Percentiles rank a stretch among this genome's conserved stretches.
These are phyloP conservation scores for Larimichthys crocea DNA, from an alignment of 2,113 vertebrate genomes.

Conservation along the genomic window DNA sequence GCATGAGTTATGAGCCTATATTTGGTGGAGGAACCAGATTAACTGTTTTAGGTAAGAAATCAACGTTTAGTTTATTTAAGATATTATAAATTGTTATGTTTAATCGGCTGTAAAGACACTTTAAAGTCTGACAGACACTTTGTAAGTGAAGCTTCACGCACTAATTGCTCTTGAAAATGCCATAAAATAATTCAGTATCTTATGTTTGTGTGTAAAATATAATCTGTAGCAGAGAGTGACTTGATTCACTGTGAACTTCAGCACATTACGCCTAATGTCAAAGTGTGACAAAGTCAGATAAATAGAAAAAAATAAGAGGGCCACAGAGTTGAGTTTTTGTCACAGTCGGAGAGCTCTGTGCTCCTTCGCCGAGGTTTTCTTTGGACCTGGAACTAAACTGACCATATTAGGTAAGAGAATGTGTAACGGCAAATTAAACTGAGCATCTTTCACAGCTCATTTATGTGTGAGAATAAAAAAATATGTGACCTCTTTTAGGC, in stretches of 20 bases:
- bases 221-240: neutral
- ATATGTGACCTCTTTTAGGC: too few relatives aligned
- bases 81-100: neutral
- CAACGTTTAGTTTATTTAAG: neutral
- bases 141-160: too few relatives aligned
- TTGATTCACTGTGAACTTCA: neutral
- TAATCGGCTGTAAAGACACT: neutral
- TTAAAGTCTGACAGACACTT: neutral
- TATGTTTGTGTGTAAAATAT: neutral
- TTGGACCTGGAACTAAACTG: constrained; percentile 68
- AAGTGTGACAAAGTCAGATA: neutral
- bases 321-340: neutral
- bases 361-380: neutral
- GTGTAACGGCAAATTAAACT: neutral
- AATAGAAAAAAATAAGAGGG: neutral
- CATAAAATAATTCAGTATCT: neutral
- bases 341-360: neutral
- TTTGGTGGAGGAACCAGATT: neutral
- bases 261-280: neutral
- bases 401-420: constrained; percentile 51
- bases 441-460: neutral
- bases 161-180: neutral
- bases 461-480: neutral
- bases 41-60: constrained; percentile 2
- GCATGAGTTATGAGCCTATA: neutral